These are phyloP conservation scores for Eupithecia vulgata DNA, from an alignment of 2,888 invertebrate genomes.

Conservation along the genomic window DNA sequence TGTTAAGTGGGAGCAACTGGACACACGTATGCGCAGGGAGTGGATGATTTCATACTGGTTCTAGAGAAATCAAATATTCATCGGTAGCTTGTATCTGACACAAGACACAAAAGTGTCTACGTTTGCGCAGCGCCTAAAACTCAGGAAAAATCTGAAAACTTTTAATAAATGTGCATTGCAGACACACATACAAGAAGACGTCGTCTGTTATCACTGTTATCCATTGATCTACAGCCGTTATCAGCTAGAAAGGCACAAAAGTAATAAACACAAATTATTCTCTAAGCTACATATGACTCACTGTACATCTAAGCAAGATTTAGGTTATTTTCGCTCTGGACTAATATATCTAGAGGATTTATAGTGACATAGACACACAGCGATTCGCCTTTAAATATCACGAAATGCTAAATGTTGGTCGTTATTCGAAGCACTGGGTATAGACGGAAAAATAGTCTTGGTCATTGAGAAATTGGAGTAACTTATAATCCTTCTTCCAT, in stretches of 20 bases:
- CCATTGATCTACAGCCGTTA: too few species aligned
- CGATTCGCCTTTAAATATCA: slow-evolving; percentile 35
- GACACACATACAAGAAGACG: too few species aligned
- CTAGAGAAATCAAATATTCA: too few species aligned
- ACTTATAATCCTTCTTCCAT: background rate
- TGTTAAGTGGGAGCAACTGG: too few species aligned
- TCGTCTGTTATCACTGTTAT: too few species aligned
- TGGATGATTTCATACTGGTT: too few species aligned
- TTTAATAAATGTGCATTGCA: too few species aligned
- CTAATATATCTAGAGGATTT: slow-evolving; percentile 4
- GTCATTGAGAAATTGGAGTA: slow-evolving; percentile 2
- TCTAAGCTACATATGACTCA: background rate
- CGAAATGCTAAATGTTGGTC: slow-evolving; percentile 35
- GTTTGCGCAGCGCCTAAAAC: too few species aligned
- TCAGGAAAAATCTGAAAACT: too few species aligned
- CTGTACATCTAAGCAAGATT: slow-evolving; percentile 2
- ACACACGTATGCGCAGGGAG: too few species aligned
- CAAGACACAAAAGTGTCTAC: too few species aligned
- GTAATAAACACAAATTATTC: background rate
- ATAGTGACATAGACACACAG: slow-evolving; percentile 15
- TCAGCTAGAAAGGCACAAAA: background rate
- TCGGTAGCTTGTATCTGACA: too few species aligned
- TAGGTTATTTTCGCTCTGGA: slow-evolving; percentile 12
- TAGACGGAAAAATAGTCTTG: slow-evolving; percentile 14
- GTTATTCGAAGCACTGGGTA: slow-evolving; percentile 28